A percentile compares a stretch with the other conserved stretches of the same genome.
Conservation (phyloP, 2,888 invertebrate species). For the Phalera bucephala region DNA sequence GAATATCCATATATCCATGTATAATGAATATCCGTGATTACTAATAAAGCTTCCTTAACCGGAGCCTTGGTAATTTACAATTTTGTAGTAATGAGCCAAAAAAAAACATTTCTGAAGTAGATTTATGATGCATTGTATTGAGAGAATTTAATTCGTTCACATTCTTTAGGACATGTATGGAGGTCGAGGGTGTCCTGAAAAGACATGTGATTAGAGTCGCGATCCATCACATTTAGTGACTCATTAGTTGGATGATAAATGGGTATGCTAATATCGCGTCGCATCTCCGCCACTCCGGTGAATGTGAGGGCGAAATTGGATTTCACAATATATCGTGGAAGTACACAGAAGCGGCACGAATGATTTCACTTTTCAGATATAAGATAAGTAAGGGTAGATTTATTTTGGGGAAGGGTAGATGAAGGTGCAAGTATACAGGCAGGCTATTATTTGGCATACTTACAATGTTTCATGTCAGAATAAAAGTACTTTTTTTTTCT, state of each 20-base stretch:
- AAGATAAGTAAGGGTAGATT: too few species aligned
- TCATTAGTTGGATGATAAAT: conserved; percentile 55
- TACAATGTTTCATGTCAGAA: too few species aligned
- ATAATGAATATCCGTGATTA: too few species aligned
- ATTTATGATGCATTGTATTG: conserved; percentile 36
- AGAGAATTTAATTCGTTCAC: conserved; percentile 22
- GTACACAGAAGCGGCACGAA: too few species aligned
- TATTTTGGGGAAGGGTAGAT: too few species aligned
- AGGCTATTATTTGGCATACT: too few species aligned
- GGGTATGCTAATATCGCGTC: conserved; percentile 34
- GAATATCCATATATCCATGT: too few species aligned
- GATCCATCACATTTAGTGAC: conserved; percentile 49
- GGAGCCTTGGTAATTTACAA: conserved; percentile 38
- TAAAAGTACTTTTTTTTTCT: too few species aligned
- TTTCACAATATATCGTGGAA: conserved; percentile 5
- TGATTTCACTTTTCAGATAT: too few species aligned
- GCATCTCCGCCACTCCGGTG: conserved; percentile 12
- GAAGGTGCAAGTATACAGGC: too few species aligned
- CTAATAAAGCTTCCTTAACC: conserved; percentile 37
- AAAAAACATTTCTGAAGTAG: conserved; percentile 16
- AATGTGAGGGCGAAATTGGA: conserved; percentile 30
- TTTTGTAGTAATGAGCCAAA: conserved; percentile 23
- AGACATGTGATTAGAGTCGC: conserved; percentile 28
- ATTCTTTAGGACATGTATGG: not conserved
- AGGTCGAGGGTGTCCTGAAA: not conserved